Evolutionary conservation across 2,797 vertebrate species (phyloP), one percentile per base, ranked within the genome.

Genomic region (Carcharodon carcharias): DNA sequence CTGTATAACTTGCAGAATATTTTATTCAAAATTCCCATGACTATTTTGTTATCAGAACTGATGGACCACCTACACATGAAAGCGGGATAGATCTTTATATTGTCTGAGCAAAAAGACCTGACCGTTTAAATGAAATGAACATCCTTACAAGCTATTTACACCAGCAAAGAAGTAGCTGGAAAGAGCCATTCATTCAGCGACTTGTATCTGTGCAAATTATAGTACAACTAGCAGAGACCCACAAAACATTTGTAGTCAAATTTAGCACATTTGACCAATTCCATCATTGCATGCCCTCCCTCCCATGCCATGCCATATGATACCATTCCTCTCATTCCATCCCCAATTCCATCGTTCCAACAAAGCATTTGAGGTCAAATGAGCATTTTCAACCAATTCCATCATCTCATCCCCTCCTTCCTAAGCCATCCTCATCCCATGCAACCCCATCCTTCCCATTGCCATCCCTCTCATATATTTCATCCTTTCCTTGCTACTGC

Each of bases 131-230:
- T 65, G 18, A 35, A 65, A 65, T 93, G 61, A 65, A 65, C 28
- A 65, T 65, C 63, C 63, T 21, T 92, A 63, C 61, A 21, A 45
- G 18, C 61, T 45, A 45, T 67, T 61, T 45, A 8, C 8, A 67
- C 8, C 63, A 93, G 61, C 4, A 26, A 45, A 65, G 67, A 67
- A 8, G 45, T 85, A 6, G 7, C 18, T 93, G 91, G n/a, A 23
- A 67, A 40, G 21, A 45, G n/a, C n/a, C 63, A 45, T 35, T 91
- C 56, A 63, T 63, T 91, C 31, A 91, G 21, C 11, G 91, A 45
- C 26, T 93, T 16, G 89, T 92, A 65, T 92, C 89, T 63, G 6
- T 92, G 21, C 91, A 45, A 67, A n/a, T 93, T 93, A 67, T 93
- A 67, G 0, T 31, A 67, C 61, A 65, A 77, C 9, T 7, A 28